Evolutionary conservation across 2,888 invertebrate genomes (phyloP), one percentile per base, ranked within the genome.

Genomic region (Limnephilus auricula): DNA sequence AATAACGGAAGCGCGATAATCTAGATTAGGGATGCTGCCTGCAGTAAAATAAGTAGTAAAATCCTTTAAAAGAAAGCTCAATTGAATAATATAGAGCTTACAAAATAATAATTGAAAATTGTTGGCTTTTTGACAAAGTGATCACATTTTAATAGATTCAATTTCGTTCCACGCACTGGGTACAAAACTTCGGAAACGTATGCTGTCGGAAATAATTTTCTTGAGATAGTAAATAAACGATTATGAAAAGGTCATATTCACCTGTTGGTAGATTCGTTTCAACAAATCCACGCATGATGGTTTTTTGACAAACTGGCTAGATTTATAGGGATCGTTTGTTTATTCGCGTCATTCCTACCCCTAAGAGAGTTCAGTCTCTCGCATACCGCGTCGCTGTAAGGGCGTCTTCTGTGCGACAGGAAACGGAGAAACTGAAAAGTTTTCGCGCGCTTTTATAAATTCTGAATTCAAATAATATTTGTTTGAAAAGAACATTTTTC

Each of bases 181-280:
- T 31, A 79, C 32, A 32, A 88, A 88, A 88, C 78, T 88, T 88
- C n/a, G 79, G n/a, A 34, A 88, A 78, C 87, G 65, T 88, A 88
- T 88, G 78, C 78, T 88, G 65, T 32, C 34, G 34, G 50, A 88
- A 88, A 31, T 31, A 88, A 32, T 86, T 32, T 32, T 86, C 31
- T 25, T 13, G 13, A 18, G 31, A 25, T 6, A 88, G 78, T 88
- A 88, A 88, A 78, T 78, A 78, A 18, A 13, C 34, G 25, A 34
- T 31, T 88, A 79, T 32, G 25, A 88, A 88, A 88, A 88, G 78
- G n/a, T 32, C 78, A 34, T 78, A 34, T 78, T 37, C 85, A n/a
- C 32, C 25, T 32, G 31, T 34, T 88, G 12, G 25, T 88, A 45
- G 32, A 31, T 50, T 86, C 31, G 65, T 18, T 86, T 86, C 13